Evolutionary conservation across 2,797 vertebrate genomes (phyloP), one percentile per base, ranked within the genome.

Genomic region (Esox lucius): DNA sequence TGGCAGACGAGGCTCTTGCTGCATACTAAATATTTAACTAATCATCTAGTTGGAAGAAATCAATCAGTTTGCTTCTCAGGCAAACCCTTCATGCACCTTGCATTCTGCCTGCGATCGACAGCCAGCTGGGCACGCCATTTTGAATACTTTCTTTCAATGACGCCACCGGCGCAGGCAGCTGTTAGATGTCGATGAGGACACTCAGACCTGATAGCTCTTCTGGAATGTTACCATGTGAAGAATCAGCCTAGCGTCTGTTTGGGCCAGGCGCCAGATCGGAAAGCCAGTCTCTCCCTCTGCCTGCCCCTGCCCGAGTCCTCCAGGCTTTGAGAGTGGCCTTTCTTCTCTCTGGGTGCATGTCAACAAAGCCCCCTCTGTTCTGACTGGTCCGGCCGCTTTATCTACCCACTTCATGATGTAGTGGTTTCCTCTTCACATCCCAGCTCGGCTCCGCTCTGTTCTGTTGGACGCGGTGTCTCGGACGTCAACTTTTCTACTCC

Each of bases 291-390:
- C 4, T 51, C 19, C 19, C 49, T 90, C 82, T 39, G 7, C 1
- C 81, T n/a, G 31, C n/a, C 24, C 2, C 7, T 80, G 74, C 81
- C 76, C 59, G 19, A 59, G 78, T 85, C 73, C 80, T 81, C 68
- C 67, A 83, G 79, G 77, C 81, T 87, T 78, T 90, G 81, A 91
- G 84, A 59, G 83, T 73, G 78, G 78, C 75, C 86, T 91, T 91
- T 92, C 84, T 91, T 89, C 84, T 80, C 59, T 70, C n/a, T 3
- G 82, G 79, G 79, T 28, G 61, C 72, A 75, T 72, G 87, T 85
- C 84, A 78, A 94, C 91, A 94, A 92, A 90, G 90, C 84, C 24
- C 1, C 24, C 85, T 83, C 88, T 92, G 90, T 94, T 87, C 82
- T 33, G n/a, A n/a, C 78, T 78, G 80, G 75, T 86, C 81, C 79